A percentile compares a stretch with the other conserved stretches of the same genome.
These are phyloP conservation scores for Calcarius ornatus DNA, from an alignment of 2,113 vertebrate genomes.

Conservation along the genomic window DNA sequence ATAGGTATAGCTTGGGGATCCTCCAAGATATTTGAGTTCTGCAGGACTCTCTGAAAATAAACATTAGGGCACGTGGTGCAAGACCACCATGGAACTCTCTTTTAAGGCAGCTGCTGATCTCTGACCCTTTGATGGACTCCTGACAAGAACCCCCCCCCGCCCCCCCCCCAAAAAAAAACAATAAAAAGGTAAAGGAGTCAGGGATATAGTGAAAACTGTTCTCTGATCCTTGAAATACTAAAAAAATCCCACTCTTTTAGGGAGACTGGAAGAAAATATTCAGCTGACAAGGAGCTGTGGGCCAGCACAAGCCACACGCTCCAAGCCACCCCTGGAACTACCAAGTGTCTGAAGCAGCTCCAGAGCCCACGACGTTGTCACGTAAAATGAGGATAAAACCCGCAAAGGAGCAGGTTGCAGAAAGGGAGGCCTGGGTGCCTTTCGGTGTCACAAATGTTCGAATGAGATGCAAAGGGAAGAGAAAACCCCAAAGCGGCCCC, in stretches of 20 bases:
- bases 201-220: neutral
- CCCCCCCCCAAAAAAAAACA: too few relatives aligned
- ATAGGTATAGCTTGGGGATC: neutral
- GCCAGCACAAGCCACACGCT: neutral
- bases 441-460: neutral
- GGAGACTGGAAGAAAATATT: neutral
- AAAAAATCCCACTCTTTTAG: neutral
- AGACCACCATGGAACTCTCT: neutral
- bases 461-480: neutral
- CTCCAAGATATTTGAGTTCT: neutral
- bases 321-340: neutral
- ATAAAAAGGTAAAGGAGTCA: neutral
- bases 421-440: neutral
- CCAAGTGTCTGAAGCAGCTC: neutral
- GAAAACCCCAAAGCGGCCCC: neutral
- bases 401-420: neutral
- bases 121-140: neutral
- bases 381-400: neutral
- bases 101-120: neutral
- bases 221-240: neutral
- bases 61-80: neutral
- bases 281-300: neutral
- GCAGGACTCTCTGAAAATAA: neutral
- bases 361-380: fast-evolving
- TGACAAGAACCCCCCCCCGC: too few relatives aligned